A percentile compares a stretch with the other conserved stretches of the same genome.
Conservation (phyloP, 2,113 vertebrate genomes). For the Petrocephalus microphthalmus region DNA sequence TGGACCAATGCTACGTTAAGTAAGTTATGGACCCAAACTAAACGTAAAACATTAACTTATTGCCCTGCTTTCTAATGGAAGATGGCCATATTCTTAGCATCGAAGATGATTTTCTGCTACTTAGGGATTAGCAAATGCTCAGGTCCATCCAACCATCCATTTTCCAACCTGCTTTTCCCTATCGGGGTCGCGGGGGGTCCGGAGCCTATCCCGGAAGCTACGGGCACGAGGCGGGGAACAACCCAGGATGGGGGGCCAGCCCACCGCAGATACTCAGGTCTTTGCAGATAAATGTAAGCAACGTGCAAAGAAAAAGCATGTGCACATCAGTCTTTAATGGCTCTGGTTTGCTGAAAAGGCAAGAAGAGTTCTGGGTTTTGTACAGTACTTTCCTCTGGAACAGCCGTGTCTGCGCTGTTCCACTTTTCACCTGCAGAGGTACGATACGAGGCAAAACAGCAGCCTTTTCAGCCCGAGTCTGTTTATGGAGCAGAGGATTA, state of each 20-base stretch:
- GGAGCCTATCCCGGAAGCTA: no score
- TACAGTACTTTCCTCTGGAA: background rate
- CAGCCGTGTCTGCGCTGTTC: no score
- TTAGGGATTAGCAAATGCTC: background rate
- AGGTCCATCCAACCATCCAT: no score
- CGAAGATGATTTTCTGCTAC: background rate
- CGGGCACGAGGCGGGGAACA: no score
- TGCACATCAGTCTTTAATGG: background rate
- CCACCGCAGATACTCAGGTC: background rate
- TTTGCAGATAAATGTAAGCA: background rate
- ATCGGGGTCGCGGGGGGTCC: no score
- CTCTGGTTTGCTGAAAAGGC: background rate
- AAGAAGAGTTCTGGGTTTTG: background rate
- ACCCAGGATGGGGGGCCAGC: no score
- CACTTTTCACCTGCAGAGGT: background rate
- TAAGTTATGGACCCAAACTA: background rate
- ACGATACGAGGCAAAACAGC: background rate
- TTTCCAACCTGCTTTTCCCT: no score
- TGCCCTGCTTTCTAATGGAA: background rate
- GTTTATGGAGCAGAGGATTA: constrained; percentile 13
- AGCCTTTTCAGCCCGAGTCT: background rate
- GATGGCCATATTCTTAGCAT: background rate
- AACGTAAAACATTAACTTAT: background rate
- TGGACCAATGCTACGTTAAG: background rate
- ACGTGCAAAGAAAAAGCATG: background rate